Evolutionary conservation across 2,888 invertebrate species (phyloP).

Genomic region (Diadromus collaris): DNA sequence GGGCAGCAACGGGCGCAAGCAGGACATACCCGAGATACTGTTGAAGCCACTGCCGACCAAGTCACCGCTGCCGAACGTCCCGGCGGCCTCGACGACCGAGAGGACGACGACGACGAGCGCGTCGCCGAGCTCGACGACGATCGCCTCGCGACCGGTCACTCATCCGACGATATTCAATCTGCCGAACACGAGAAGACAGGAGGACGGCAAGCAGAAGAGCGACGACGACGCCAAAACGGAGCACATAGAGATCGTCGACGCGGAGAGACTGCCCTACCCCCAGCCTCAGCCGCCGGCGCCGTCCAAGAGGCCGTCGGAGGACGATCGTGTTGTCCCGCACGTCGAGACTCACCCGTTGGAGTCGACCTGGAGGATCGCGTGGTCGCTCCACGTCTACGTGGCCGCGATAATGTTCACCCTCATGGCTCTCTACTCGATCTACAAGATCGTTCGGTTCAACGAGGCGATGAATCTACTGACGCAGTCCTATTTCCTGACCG

Average conservation of each 20-base stretch:
- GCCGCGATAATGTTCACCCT: slow-evolving; percentile 93
- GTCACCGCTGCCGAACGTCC: slow-evolving; percentile 77
- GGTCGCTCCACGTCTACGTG: slow-evolving; percentile 95
- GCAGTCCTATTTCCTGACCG: slow-evolving; percentile 92
- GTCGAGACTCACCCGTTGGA: slow-evolving; percentile 80
- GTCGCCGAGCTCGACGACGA: slow-evolving; percentile 64
- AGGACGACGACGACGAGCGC: slow-evolving; percentile 65
- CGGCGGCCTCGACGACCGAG: slow-evolving; percentile 79
- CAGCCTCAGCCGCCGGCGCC: slow-evolving; percentile 77
- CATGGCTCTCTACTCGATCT: slow-evolving; percentile 91
- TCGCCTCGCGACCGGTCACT: slow-evolving; percentile 65
- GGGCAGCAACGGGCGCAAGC: slow-evolving; percentile 92
- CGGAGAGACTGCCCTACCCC: slow-evolving; percentile 76
- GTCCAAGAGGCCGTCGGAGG: slow-evolving; percentile 70
- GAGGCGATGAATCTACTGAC: slow-evolving; percentile 93
- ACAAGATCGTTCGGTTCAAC: slow-evolving; percentile 93
- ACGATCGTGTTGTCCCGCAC: slow-evolving; percentile 76
- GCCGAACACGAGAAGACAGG: slow-evolving; percentile 75
- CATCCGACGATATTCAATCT: slow-evolving; percentile 77
- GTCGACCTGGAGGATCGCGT: slow-evolving; percentile 90
- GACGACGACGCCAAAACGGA: slow-evolving; percentile 74
- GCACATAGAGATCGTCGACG: slow-evolving; percentile 75
- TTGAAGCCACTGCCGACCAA: slow-evolving; percentile 80
- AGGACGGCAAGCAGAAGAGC: slow-evolving; percentile 63
- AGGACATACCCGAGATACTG: slow-evolving; percentile 90